phyloP scores from a whole-genome alignment of 2,888 invertebrate species.

The Trilocha varians region DNA sequence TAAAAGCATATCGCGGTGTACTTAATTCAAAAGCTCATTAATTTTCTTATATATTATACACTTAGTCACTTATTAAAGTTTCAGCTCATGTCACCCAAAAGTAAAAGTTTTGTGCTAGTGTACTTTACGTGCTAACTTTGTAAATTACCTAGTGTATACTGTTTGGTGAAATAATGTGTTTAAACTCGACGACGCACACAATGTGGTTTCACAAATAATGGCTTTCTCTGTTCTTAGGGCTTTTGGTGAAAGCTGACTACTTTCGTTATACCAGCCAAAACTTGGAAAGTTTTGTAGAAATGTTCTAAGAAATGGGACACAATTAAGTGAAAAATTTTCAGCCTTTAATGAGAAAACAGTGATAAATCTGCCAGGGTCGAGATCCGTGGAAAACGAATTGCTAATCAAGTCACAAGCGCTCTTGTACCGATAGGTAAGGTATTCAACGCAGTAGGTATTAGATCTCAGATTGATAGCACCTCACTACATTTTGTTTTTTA shows the following conservation, averaged over 20 bases:
- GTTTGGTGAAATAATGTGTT: slow-evolving; percentile 3
- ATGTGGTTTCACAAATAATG: slow-evolving; percentile 18
- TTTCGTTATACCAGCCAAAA: slow-evolving; percentile 2
- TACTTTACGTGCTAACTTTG: slow-evolving; percentile 28
- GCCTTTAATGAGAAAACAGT: too few species aligned
- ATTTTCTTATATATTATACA: slow-evolving; percentile 3
- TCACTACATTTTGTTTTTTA: too few species aligned
- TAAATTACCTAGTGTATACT: slow-evolving; percentile 22
- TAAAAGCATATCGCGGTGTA: too few species aligned
- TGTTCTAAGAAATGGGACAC: neutral
- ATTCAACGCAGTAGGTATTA: too few species aligned
- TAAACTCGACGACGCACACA: slow-evolving; percentile 10
- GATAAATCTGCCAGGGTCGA: too few species aligned
- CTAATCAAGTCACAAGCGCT: too few species aligned
- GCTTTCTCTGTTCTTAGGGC: slow-evolving; percentile 28
- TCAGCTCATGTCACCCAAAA: neutral
- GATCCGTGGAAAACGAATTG: too few species aligned
- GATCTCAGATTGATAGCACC: too few species aligned
- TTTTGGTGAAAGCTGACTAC: slow-evolving; percentile 21
- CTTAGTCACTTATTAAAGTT: neutral
- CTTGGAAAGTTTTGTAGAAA: neutral
- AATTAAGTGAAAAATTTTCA: neutral
- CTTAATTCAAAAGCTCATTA: slow-evolving; percentile 5
- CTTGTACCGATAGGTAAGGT: too few species aligned
- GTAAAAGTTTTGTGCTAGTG: slow-evolving; percentile 22